These are phyloP conservation scores for Grapholita molesta DNA, from an alignment of 1,140 invertebrate genomes.

Conservation along the genomic window DNA sequence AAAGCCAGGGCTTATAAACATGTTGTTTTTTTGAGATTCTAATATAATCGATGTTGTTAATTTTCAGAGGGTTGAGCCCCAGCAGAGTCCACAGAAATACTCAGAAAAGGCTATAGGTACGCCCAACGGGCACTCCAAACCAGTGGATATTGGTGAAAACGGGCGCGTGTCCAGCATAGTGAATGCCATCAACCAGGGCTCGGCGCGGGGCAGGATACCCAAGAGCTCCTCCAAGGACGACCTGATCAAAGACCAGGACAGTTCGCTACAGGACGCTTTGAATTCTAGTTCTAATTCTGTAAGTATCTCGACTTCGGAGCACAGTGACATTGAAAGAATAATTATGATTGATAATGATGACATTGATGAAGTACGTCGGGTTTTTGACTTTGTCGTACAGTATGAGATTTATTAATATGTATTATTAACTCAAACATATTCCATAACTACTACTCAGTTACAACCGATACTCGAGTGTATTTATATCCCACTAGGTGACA, in stretches of 20 bases:
- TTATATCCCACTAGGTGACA: too few species aligned
- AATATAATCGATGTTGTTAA: conserved; percentile 22
- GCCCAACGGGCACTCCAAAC: conserved; percentile 36
- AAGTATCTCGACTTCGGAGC: conserved; percentile 22
- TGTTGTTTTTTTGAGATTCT: too few species aligned
- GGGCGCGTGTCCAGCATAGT: conserved; percentile 72
- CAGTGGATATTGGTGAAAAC: conserved; percentile 47
- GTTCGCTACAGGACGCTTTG: conserved; percentile 62
- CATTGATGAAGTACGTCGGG: too few species aligned
- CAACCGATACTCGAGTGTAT: too few species aligned
- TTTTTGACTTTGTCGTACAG: too few species aligned
- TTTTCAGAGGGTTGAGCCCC: conserved; percentile 74
- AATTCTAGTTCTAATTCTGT: conserved; percentile 71
- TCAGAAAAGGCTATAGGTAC: conserved; percentile 65
- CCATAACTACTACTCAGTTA: too few species aligned
- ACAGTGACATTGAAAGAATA: neutral
- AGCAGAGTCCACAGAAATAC: conserved; percentile 69
- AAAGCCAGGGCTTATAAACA: too few species aligned
- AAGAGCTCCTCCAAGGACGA: conserved; percentile 75
- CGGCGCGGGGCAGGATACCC: conserved; percentile 56
- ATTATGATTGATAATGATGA: too few species aligned
- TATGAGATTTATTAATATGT: too few species aligned
- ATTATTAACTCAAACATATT: too few species aligned
- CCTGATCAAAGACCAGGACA: conserved; percentile 64
- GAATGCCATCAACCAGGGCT: conserved; percentile 67